Evolutionary conservation across 2,113 vertebrate species (phyloP), one percentile per base, ranked within the genome.

Genomic region (Nycticebus coucang): DNA sequence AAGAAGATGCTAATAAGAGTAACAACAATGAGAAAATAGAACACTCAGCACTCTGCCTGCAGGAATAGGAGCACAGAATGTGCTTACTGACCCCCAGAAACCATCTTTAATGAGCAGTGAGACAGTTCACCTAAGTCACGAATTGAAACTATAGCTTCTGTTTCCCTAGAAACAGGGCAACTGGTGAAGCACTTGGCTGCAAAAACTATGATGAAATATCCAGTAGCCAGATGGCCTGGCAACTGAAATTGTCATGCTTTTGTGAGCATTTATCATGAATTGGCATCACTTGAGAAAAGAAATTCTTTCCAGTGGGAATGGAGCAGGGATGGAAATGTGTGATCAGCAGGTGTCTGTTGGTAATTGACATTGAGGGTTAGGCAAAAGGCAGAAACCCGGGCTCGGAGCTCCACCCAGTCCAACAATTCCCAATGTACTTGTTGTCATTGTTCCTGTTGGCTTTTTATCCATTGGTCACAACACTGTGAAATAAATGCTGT

Each of bases 141-240:
- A 94, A 94, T 74, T 96, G 90, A 95, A 94, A 92, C 95, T 60
- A 87, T 68, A 94, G 89, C 87, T 96, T 94, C 95, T 81, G 97
- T 98, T 96, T 94, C 97, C 95, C 60, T 98, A 95, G 97, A 97
- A 97, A 98, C 97, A 90, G 91, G 83, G 87, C 79, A 94, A 96
- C 89, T 87, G 60, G 94, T 87, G 68, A 97, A 93, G 77, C 89
- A 91, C 71, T 96, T 96, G 96, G 97, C 96, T 97, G 75, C 89
- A 57, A 91, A 96, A 95, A 57, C 64, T 55, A 94, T n/a, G 30
- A 93, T 96, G 95, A 97, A 96, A 95, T 92, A 97, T 91, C 97
- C 90, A 98, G 92, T 95, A 96, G 92, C 93, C 97, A 98, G 97
- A 98, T 98, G 97, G 97, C 85, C 95, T 97, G 95, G 97, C 97